Evolutionary conservation across 2,888 invertebrate genomes (phyloP).

Genomic region (Theretra japonica): DNA sequence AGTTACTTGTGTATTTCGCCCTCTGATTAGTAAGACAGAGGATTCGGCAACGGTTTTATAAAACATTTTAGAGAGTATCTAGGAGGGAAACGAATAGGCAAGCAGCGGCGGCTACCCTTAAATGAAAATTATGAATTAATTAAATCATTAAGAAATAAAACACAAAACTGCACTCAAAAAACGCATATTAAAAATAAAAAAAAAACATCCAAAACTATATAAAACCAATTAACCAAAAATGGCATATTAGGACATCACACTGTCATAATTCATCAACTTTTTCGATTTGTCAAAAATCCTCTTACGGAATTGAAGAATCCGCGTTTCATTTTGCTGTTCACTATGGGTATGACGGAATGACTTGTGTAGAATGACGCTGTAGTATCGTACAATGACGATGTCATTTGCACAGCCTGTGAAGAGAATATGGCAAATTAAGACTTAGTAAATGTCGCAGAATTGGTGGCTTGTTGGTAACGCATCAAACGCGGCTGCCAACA

Average conservation of each 20-base stretch:
- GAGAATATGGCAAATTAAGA: conserved; percentile 25
- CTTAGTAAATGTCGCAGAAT: too few species aligned
- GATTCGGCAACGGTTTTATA: too few species aligned
- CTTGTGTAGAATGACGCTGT: conserved; percentile 74
- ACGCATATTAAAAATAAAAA: conserved; percentile 24
- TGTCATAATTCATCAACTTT: conserved; percentile 45
- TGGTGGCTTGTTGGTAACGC: too few species aligned
- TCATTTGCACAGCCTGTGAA: conserved; percentile 68
- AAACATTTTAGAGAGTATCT: too few species aligned
- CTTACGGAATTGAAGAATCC: conserved; percentile 71
- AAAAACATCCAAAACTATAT: conserved; percentile 3
- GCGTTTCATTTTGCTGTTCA: conserved; percentile 62
- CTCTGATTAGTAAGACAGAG: too few species aligned
- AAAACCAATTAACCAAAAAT: background rate
- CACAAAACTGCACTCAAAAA: conserved; percentile 31
- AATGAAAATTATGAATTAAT: background rate
- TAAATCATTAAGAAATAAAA: conserved; percentile 49
- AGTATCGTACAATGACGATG: conserved; percentile 74
- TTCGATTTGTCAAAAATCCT: conserved; percentile 62
- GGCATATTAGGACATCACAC: background rate
- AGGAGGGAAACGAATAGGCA: too few species aligned
- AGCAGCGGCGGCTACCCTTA: too few species aligned
- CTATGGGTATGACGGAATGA: conserved; percentile 60
- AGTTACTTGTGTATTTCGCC: too few species aligned
- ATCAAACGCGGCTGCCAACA: too few species aligned